Base-by-base conservation (phyloP, 2,797 vertebrate species). In the Loris lydekkerianus region DNA sequence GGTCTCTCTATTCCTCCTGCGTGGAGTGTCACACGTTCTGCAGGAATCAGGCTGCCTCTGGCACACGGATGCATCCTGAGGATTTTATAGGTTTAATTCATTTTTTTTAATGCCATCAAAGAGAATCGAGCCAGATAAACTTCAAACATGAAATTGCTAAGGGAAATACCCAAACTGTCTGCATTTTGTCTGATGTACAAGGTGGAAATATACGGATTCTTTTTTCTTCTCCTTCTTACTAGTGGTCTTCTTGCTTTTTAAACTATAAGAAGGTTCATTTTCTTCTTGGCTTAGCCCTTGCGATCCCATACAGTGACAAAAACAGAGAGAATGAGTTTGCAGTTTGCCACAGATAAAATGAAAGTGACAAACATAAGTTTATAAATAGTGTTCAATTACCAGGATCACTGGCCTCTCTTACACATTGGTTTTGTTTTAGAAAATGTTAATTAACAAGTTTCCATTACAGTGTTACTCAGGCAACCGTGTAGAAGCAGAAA, bases 201-300 rank as follows among this genome's bases (percentile, higher is more conserved):
- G 91, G 97, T 96, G n/a, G 67, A 91, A 91, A 84, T 94, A n/a
- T 60, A 89, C 84, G 61, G 72, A 87, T 91, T n/a, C 3, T 91
- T 96, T n/a, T 91, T 80, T 96, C 95, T 72, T 93, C 73, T 86
- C 78, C 86, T 77, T 86, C 78, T 89, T 90, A 77, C 25, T 17
- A 75, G 72, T 89, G 6, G 10, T 69, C 43, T 65, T 53, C 27
- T 96, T 90, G 3, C 37, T 97, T 98, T 97, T 73, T 82, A 95
- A 97, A 58, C 23, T 80, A 46, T 49, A 43, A 86, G 37, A 89
- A 67, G 40, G 11, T 58, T 60, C 21, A 10, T 87, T 80, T 18
- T 1, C 60, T 93, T 95, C 43, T 92, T 81, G 87, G 81, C 72
- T 91, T 84, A 65, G n/a, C 8, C 34, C 10, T 56, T 86, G 3